Evolutionary conservation across 2,888 invertebrate genomes (phyloP), one percentile per base, ranked within the genome.

Genomic region (Carabus problematicus): DNA sequence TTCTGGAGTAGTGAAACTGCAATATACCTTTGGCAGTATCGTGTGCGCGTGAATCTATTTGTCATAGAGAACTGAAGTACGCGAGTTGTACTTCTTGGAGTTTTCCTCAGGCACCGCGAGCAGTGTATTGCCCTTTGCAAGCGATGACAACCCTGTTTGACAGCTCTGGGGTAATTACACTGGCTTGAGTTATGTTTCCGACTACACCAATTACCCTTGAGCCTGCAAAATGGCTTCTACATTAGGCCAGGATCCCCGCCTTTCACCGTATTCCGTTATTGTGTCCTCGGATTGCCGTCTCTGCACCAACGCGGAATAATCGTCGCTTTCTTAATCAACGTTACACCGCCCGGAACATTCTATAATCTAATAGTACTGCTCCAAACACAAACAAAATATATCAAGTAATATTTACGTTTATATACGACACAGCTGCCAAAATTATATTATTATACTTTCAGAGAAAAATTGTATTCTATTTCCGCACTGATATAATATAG

Each of bases 71-170:
- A 59, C 62, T 64, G 43, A 29, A 56, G 18, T 12, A 45, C 52
- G 52, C 52, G 52, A 52, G 19, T 52, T 52, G 59, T 14, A 43
- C 29, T 45, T 64, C 64, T 67, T 60, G 49, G 60, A 67, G 49
- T 43, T 66, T 60, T 60, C 52, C 52, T 52, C 11, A 47, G 19
- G 58, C 42, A 29, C 43, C 18, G 43, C 63, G 49, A 14, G 29
- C 40, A 52, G 40, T 74, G 76, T 74, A 75, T 75, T 74, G 77
- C 79, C 79, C 79, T 79, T 78, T 78, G 76, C 78, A 72, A 77
- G 78, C 77, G 79, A 79, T 79, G 81, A 81, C 81, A 81, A 80
- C 78, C 80, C 80, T 79, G 79, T 79, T 78, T 78, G 78, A 79
- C 77, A 76, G 80, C 80, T 79, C 75, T 74, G 71, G 79, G 80